Conservation (phyloP, 2,113 vertebrate species). For the Aix galericulata region DNA sequence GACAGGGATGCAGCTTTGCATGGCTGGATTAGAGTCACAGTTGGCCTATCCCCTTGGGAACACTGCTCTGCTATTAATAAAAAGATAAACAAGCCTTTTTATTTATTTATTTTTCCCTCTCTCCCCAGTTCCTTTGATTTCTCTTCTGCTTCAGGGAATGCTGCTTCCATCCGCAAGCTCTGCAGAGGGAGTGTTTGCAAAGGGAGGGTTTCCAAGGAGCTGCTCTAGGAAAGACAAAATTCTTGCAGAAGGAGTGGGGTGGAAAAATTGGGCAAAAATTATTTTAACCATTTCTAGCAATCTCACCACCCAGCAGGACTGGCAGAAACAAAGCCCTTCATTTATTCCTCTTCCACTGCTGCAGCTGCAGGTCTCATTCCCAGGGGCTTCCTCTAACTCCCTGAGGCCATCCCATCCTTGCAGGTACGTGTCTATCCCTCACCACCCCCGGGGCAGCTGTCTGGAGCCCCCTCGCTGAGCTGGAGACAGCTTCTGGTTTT, state of each 20-base stretch:
- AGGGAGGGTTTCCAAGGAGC: neutral
- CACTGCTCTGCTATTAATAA: constrained; percentile 55
- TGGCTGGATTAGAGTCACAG: constrained; percentile 52
- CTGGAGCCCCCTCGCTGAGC: neutral
- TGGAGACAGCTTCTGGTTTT: constrained; percentile 8
- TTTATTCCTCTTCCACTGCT: neutral
- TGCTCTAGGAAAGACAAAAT: constrained; percentile 28
- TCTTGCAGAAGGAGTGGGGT: neutral
- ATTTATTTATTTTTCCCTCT: constrained; percentile 56
- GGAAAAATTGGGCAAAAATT: neutral
- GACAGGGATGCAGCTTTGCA: constrained; percentile 5
- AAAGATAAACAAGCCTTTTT: constrained; percentile 61
- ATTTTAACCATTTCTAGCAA: constrained; percentile 1
- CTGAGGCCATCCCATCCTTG: neutral
- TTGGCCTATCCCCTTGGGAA: constrained; percentile 40
- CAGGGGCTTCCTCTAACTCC: neutral
- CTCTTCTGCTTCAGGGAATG: constrained; percentile 36
- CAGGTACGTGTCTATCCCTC: constrained; percentile 11
- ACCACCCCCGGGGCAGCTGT: neutral
- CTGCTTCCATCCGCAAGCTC: neutral
- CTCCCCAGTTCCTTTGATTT: constrained; percentile 50
- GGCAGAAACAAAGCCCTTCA: neutral
- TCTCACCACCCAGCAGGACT: neutral
- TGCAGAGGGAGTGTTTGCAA: neutral
- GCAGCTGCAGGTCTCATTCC: neutral